phyloP scores from a whole-genome alignment of 2,797 vertebrate genomes.

The Tarsius wallacei region DNA sequence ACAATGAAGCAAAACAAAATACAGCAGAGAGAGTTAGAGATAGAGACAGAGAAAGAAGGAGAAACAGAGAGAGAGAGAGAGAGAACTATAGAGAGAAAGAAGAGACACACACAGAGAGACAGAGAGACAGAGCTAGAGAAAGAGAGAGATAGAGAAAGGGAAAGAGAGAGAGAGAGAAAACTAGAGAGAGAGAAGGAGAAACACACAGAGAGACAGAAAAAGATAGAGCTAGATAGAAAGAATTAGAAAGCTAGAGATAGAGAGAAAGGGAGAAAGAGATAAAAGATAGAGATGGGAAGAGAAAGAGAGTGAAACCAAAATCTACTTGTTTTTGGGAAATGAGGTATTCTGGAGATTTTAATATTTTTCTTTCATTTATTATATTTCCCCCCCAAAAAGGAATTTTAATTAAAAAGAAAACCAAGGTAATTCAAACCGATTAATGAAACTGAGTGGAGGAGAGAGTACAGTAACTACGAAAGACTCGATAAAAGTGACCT shows the following conservation, averaged over 20 bases:
- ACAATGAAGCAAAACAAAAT: slow-evolving; percentile 69
- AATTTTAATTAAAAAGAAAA: slow-evolving; percentile 29
- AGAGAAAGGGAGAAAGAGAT: neutral
- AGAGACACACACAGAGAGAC: no score
- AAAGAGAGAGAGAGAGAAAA: neutral
- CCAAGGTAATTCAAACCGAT: slow-evolving; percentile 29
- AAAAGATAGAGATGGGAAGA: neutral
- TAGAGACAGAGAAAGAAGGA: neutral
- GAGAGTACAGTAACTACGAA: neutral
- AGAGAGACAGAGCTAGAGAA: neutral
- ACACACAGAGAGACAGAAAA: neutral
- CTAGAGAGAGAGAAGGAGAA: no score
- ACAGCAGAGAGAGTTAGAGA: neutral
- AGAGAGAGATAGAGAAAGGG: neutral
- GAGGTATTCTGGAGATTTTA: neutral
- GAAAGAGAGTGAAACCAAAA: neutral
- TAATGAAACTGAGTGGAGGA: slow-evolving; percentile 12
- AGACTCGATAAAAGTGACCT: neutral
- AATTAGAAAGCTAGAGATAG: no score
- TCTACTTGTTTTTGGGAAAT: neutral
- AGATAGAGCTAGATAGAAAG: neutral
- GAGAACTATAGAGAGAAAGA: neutral
- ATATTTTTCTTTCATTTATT: slow-evolving; percentile 38
- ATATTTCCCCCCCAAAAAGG: slow-evolving; percentile 47
- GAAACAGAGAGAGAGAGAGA: no score